Evolutionary conservation across 1,140 invertebrate species (phyloP), one percentile per base, ranked within the genome.

Genomic region (Streblospio benedicti): DNA sequence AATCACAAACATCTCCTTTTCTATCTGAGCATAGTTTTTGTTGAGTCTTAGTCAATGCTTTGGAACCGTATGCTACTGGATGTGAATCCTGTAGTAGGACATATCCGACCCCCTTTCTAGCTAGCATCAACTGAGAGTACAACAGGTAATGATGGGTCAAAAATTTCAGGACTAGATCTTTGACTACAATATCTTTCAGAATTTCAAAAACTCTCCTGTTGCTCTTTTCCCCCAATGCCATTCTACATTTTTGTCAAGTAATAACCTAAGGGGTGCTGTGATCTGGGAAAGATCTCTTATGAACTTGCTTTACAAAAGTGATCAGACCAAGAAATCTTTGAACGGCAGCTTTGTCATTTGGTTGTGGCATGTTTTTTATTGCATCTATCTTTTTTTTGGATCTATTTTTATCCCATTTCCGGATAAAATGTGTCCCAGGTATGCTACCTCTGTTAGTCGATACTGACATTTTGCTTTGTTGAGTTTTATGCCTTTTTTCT

Each of bases 1-100:
- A n/a, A n/a, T n/a, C n/a, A 79, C 76, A 2, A 80, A 65, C 4
- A 77, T 68, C 65, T 83, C 79, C 56, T 75, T 73, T 54, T 82
- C 78, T 1, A 80, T 75, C 62, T 81, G 75, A 9, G 70, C 73
- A 60, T 80, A 80, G 43, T 79, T 79, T n/a, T 38, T 66, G n/a
- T 65, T 83, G 75, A 43, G 71, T 65, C 4, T 55, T 4, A 5
- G 73, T 76, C 14, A 81, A 59, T 5, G 74, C 68, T 31, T 75
- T 58, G 4, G 76, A 81, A 5, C 76, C 76, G 62, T 71, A 81
- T 12, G 75, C 71, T 2, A 82, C 67, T 0, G 73, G 74, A 66
- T 67, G 67, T 74, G 71, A 18, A 53, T 79, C 68, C 63, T 83
- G 79, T 6, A 77, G 43, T 1, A 81, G 30, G 9, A 75, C 69